These are phyloP conservation scores for Melanerpes aurifrons DNA, from an alignment of 2,113 vertebrate genomes.

Conservation along the genomic window DNA sequence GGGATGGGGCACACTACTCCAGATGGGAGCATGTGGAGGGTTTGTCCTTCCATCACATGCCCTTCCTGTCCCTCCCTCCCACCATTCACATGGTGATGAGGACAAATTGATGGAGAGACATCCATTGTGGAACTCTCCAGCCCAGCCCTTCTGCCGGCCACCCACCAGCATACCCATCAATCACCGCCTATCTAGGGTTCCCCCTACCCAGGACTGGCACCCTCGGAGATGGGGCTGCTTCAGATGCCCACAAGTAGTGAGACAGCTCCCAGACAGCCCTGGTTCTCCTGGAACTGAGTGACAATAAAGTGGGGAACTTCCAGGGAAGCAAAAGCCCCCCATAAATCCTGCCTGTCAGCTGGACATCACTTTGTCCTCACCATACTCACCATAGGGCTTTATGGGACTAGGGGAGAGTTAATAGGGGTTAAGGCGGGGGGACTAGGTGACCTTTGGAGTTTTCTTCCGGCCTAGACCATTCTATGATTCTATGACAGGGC, in stretches of 20 bases:
- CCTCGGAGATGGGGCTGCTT: background rate
- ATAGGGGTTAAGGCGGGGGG: background rate
- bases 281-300: background rate
- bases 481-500: too few relatives aligned
- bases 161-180: constrained; percentile 63
- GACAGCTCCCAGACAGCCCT: background rate
- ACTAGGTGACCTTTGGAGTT: too few relatives aligned
- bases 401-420: background rate
- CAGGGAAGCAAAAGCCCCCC: background rate
- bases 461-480: too few relatives aligned
- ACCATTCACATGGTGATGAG: constrained; percentile 64
- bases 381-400: background rate
- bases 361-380: background rate
- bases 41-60: constrained; percentile 37
- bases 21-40: constrained; percentile 62
- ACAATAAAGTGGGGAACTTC: background rate
- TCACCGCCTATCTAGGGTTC: background rate
- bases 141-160: constrained; percentile 54
- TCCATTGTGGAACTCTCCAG: constrained; percentile 47
- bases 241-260: background rate
- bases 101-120: constrained; percentile 60
- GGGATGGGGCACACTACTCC: background rate
- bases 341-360: background rate
- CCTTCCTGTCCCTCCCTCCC: constrained; percentile 29
- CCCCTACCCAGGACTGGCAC: background rate